Base-by-base conservation (phyloP, 1,140 invertebrate genomes). In the Notospermus geniculatus region DNA sequence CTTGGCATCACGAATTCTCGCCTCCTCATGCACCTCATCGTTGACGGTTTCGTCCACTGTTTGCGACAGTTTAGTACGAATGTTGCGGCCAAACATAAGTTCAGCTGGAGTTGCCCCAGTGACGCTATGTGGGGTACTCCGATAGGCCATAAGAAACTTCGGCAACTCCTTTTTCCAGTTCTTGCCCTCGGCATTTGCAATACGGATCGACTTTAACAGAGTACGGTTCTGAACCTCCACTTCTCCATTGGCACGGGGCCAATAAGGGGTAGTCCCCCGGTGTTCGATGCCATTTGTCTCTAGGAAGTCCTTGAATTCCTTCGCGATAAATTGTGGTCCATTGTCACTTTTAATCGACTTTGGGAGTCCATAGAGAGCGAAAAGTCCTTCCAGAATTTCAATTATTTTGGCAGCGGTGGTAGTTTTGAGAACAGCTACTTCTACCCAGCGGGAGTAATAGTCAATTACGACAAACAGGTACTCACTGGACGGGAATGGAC, bases 221-320 rank as follows among this genome's bases (percentile, higher is more conserved):
- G 66, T 62, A n/a, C 54, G 17, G 59, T 71, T 72, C 52, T 68
- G 61, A 22, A 70, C 17, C 55, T 70, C 66, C 5, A 70, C 57
- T 57, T 70, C 66, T 0, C 71, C 64, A 50, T 71, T 72, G 1
- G 64, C 60, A 41, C 67, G 62, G 7, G 68, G 64, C 57, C 58
- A 69, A 2, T 64, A 32, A 2, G 63, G 57, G 30, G 64, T 71
- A 11, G 45, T 62, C 25, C 41, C 19, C 22, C 27, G 1, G 52
- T 68, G 63, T 9, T 50, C 11, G 28, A 70, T 68, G 11, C 60
- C 59, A 46, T 67, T 57, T n/a, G 63, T 36, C 28, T 61, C 5
- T 19, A 60, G 22, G 52, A 52, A 67, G 11, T 58, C 46, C n/a
- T 59, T 25, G 45, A 68, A 68, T 27, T 29, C 36, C 30, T 45